phyloP scores from a whole-genome alignment of 2,888 invertebrate species.

The Xestia ashworthii region DNA sequence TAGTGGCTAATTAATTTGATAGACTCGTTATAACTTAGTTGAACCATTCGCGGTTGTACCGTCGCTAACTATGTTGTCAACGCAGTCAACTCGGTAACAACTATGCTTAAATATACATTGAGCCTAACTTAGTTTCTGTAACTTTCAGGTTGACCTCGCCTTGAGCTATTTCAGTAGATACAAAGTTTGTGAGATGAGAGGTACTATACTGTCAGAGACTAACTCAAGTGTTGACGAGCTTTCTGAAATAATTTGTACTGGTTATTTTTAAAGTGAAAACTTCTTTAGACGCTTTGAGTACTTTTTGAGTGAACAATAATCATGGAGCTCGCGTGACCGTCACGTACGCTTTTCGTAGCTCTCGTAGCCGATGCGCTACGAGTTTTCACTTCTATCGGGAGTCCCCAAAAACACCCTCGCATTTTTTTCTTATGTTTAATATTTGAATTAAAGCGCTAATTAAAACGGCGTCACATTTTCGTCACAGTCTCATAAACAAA shows the following conservation, averaged over 20 bases:
- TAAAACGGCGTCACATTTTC: not conserved
- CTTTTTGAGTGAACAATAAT: no score
- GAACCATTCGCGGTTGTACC: slow-evolving; percentile 9
- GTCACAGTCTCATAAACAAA: slow-evolving; percentile 16
- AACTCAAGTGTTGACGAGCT: not conserved
- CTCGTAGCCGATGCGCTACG: no score
- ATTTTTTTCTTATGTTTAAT: not conserved
- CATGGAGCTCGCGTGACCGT: no score
- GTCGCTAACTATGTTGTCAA: slow-evolving; percentile 28
- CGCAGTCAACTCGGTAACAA: slow-evolving; percentile 11
- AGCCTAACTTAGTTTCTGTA: slow-evolving; percentile 13
- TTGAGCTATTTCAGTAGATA: slow-evolving; percentile 6
- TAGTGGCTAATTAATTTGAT: slow-evolving; percentile 38
- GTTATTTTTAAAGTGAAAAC: not conserved
- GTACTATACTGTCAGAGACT: not conserved
- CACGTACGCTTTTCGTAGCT: no score
- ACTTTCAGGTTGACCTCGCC: not conserved
- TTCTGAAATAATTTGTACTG: not conserved
- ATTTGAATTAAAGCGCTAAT: slow-evolving; percentile 5
- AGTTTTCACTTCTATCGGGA: no score
- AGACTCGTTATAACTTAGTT: slow-evolving; percentile 31
- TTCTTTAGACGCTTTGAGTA: no score
- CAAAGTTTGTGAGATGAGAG: slow-evolving; percentile 6
- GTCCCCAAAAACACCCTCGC: no score
- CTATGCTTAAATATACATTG: slow-evolving; percentile 26